Conservation (phyloP, 30 jellyfish, hydroid and myxozoan genomes). For the Aurelia sp. region DNA sequence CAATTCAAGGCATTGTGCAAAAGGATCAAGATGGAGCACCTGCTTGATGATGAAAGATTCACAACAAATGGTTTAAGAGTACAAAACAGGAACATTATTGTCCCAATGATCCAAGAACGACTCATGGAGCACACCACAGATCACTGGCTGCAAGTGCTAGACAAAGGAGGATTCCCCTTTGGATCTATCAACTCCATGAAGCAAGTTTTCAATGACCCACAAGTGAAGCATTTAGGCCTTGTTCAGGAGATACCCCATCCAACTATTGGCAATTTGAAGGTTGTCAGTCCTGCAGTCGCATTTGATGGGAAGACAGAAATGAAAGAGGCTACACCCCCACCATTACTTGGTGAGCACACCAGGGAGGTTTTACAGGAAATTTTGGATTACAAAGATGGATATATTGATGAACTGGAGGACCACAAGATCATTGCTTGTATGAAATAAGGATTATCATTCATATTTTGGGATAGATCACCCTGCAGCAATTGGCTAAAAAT, state of each 20-base stretch:
- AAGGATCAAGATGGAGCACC: constrained; percentile 58
- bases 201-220: constrained; percentile 90
- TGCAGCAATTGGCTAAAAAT: too few relatives aligned
- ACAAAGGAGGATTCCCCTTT: constrained; percentile 93
- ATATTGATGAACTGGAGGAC: constrained; percentile 70
- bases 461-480: too few relatives aligned
- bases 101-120: constrained; percentile 68
- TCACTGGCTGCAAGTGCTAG: constrained; percentile 80
- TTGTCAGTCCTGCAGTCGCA: constrained; percentile 95
- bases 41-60: constrained; percentile 73
- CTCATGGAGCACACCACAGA: constrained; percentile 64
- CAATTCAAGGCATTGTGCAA: constrained; percentile 79
- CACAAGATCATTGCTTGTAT: constrained; percentile 62
- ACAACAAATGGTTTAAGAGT: constrained; percentile 77
- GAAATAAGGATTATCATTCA: neutral
- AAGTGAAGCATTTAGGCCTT: constrained; percentile 83
- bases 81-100: constrained; percentile 53
- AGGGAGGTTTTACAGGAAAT: constrained; percentile 76
- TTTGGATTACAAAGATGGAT: constrained; percentile 63
- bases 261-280: constrained; percentile 76
- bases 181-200: constrained; percentile 86
- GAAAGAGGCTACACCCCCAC: constrained; percentile 78
- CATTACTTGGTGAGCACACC: constrained; percentile 98
- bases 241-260: constrained; percentile 86
- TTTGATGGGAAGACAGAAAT: constrained; percentile 69